These are phyloP conservation scores for Fukomys damarensis DNA, from an alignment of 2,113 vertebrate species.

Conservation along the genomic window DNA sequence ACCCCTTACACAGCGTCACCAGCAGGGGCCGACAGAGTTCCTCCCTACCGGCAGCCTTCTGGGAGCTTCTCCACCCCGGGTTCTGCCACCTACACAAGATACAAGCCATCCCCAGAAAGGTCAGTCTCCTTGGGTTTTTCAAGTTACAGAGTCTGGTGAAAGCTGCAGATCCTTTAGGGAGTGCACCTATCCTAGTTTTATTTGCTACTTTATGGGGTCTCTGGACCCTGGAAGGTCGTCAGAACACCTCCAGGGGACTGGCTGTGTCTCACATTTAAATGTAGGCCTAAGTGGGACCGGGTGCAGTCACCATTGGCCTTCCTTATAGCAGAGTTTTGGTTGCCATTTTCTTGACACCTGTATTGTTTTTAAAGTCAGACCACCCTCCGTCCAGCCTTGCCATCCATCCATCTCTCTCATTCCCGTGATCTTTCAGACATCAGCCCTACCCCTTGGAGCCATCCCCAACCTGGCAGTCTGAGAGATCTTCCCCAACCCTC, in stretches of 20 bases:
- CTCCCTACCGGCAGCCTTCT: slow-evolving; percentile 93
- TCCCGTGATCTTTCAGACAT: background rate
- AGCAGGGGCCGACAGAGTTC: slow-evolving; percentile 87
- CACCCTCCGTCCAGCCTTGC: background rate
- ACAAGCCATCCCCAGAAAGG: slow-evolving; percentile 93
- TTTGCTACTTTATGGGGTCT: background rate
- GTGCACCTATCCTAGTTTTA: background rate
- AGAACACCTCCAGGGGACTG: background rate
- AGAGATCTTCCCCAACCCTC: background rate
- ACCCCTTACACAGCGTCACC: slow-evolving; percentile 90
- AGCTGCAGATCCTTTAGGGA: background rate
- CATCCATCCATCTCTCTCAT: no score
- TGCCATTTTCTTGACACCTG: background rate
- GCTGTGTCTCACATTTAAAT: background rate
- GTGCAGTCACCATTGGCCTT: background rate
- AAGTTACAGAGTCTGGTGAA: background rate
- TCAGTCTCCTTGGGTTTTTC: slow-evolving; percentile 72
- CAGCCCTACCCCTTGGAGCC: background rate
- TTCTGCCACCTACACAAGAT: slow-evolving; percentile 87
- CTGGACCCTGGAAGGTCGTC: background rate
- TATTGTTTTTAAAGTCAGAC: background rate
- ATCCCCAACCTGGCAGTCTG: background rate
- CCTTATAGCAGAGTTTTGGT: background rate
- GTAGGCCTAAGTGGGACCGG: background rate
- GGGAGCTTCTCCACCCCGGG: slow-evolving; percentile 93